Percentiles rank a stretch among this genome's conserved stretches.
These are phyloP conservation scores for Pangasius mekongensis DNA, from an alignment of 2,797 vertebrate genomes.

Conservation along the genomic window DNA sequence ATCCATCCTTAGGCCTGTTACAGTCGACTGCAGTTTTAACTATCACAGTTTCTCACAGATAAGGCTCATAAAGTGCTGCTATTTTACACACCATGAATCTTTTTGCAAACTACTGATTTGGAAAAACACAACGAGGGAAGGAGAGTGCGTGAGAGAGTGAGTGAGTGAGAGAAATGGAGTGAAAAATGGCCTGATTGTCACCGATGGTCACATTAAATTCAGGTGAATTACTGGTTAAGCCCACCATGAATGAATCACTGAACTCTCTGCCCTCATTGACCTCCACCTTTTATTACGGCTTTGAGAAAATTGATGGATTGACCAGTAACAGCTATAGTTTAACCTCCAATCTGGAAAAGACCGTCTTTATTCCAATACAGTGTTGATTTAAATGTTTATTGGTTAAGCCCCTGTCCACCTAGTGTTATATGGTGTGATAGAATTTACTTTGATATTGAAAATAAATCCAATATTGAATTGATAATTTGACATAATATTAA, in stretches of 20 bases:
- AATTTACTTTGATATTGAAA: no score
- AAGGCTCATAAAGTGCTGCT: slow-evolving; percentile 37
- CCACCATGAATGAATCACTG: slow-evolving; percentile 54
- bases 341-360: slow-evolving; percentile 20
- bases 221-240: slow-evolving; percentile 69
- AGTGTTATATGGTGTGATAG: background rate
- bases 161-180: slow-evolving; percentile 63
- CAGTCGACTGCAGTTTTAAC: background rate
- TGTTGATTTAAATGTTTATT: slow-evolving; percentile 47
- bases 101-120: slow-evolving; percentile 46
- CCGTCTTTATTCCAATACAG: slow-evolving; percentile 34
- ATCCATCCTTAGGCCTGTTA: background rate
- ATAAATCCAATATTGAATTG: background rate
- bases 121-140: slow-evolving; percentile 43
- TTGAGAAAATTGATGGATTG: slow-evolving; percentile 34
- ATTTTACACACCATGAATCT: slow-evolving; percentile 45
- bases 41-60: background rate
- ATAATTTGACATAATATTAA: background rate
- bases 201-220: slow-evolving; percentile 64
- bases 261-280: slow-evolving; percentile 59
- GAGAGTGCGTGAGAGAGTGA: background rate
- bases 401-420: slow-evolving; percentile 41
- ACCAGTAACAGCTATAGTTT: slow-evolving; percentile 41
- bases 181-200: slow-evolving; percentile 71
- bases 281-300: slow-evolving; percentile 46